phyloP scores from a whole-genome alignment of 2,888 invertebrate genomes.

The Boloria selene region DNA sequence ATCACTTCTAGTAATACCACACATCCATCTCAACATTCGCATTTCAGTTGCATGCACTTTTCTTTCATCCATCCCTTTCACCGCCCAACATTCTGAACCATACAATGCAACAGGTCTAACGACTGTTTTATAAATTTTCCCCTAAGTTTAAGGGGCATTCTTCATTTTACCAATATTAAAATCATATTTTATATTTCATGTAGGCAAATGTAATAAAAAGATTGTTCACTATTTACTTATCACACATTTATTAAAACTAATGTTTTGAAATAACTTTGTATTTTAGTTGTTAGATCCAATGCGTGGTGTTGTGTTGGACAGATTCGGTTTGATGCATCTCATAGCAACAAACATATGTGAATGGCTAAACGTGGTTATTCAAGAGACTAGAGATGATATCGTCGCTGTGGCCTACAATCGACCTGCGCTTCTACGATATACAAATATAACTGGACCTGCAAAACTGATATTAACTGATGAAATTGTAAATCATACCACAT shows the following conservation, averaged over 20 bases:
- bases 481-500: constrained; percentile 53
- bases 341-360: constrained; percentile 96
- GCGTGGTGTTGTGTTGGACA: constrained; percentile 76
- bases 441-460: constrained; percentile 60
- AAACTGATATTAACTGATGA: constrained; percentile 53
- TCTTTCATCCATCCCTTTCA: too few relatives aligned
- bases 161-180: too few relatives aligned
- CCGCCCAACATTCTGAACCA: too few relatives aligned
- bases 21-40: too few relatives aligned
- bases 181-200: too few relatives aligned
- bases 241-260: not conserved
- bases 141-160: too few relatives aligned
- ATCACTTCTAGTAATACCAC: too few relatives aligned
- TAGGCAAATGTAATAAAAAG: too few relatives aligned
- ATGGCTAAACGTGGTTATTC: constrained; percentile 93
- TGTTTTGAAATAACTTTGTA: not conserved
- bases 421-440: constrained; percentile 61
- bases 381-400: constrained; percentile 94
- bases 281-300: constrained; percentile 72
- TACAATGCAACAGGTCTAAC: too few relatives aligned
- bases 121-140: too few relatives aligned
- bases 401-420: constrained; percentile 72
- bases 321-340: constrained; percentile 96
- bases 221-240: too few relatives aligned
- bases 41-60: too few relatives aligned